phyloP scores from a whole-genome alignment of 2,888 invertebrate species.

The Eilema griseolum region DNA sequence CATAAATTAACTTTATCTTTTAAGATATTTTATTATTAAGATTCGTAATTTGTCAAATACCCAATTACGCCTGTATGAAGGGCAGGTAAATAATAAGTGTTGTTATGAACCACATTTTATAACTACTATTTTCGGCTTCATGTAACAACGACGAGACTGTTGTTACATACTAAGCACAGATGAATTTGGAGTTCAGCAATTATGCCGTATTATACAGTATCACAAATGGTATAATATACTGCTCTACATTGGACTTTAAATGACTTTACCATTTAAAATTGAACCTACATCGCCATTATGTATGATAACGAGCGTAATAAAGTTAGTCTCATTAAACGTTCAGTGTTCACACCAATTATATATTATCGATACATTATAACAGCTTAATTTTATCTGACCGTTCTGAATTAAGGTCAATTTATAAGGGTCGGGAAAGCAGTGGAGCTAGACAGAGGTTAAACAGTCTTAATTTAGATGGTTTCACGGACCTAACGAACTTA shows the following conservation, averaged over 20 bases:
- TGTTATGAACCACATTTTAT: neutral
- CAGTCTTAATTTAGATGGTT: conserved; percentile 57
- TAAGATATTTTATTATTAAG: too few species aligned
- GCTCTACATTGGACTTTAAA: neutral
- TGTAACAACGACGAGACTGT: neutral
- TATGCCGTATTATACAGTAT: too few species aligned
- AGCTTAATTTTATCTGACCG: conserved; percentile 55
- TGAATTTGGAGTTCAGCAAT: neutral
- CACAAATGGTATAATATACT: too few species aligned
- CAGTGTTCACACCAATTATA: conserved; percentile 12
- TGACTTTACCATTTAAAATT: neutral
- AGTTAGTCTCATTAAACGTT: conserved; percentile 1
- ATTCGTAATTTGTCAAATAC: too few species aligned
- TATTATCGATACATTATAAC: conserved; percentile 53
- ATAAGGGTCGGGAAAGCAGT: conserved; percentile 63
- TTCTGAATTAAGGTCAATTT: conserved; percentile 69
- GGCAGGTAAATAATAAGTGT: too few species aligned
- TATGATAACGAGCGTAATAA: neutral
- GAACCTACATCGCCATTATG: neutral
- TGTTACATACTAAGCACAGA: neutral
- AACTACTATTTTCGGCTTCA: neutral
- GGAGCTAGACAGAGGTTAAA: conserved; percentile 67
- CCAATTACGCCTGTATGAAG: too few species aligned
- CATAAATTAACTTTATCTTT: too few species aligned
- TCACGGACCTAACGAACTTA: conserved; percentile 14